Evolutionary conservation across 1,140 invertebrate genomes (phyloP).

Genomic region (Ladona fulva): DNA sequence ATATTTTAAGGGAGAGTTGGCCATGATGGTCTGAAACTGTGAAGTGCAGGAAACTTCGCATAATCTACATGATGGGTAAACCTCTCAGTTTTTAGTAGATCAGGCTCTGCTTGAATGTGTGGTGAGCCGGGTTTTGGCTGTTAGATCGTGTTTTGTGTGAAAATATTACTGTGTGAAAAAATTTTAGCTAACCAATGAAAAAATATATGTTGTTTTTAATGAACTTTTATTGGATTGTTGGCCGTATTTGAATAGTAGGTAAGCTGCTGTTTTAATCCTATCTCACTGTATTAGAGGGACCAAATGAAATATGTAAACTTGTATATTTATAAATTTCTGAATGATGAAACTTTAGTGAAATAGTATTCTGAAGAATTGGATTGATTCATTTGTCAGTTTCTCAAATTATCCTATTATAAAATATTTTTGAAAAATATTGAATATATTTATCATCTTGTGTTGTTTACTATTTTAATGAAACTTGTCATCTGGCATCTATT

Average conservation of each 20-base stretch:
- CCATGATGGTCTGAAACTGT: no score
- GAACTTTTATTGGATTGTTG: constrained; percentile 2
- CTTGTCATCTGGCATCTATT: no score
- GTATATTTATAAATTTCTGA: constrained; percentile 7
- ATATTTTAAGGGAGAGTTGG: background rate
- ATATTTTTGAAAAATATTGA: no score
- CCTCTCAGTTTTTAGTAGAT: background rate
- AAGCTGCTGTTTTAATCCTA: background rate
- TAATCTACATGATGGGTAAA: background rate
- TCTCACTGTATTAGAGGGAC: background rate
- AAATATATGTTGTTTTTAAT: background rate
- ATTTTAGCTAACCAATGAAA: constrained; percentile 2
- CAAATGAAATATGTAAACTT: background rate
- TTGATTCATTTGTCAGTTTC: no score
- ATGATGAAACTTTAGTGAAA: background rate
- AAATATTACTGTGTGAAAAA: background rate
- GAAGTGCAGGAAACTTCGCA: no score
- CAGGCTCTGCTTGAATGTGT: background rate
- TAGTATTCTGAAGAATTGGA: no score
- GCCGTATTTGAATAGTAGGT: background rate
- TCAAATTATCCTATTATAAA: no score
- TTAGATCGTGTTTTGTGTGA: background rate
- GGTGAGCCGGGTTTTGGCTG: background rate
- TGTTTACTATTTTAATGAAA: no score
- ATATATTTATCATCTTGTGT: no score